Evolutionary conservation across 2,113 vertebrate genomes (phyloP), one percentile per base, ranked within the genome.

Genomic region (Malurus elegans): DNA sequence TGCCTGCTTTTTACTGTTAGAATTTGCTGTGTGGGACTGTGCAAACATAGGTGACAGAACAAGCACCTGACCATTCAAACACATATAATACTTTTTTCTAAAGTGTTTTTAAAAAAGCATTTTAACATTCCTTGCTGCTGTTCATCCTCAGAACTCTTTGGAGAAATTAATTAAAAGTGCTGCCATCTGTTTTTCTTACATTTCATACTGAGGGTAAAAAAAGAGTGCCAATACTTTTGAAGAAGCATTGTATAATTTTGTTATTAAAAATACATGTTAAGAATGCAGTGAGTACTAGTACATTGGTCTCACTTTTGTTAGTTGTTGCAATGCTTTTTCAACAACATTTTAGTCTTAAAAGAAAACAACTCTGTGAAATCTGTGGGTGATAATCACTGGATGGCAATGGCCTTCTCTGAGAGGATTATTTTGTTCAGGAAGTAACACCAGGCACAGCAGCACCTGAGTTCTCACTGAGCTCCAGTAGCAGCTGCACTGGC

Each of bases 161-260:
- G 93, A 86, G 88, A 98, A 94, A 90, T 93, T 60, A 95, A 96
- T 96, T 97, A 79, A 88, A 97, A 97, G 62, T 74, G 36, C 74
- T 95, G 57, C 95, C 91, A 93, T 97, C 85, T 97, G 91, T 95
- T 97, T 97, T 85, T 84, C 60, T 96, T 78, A 45, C 51, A 60
- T 93, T 86, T 83, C 84, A 69, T 92, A 31, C 19, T 0, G 3
- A 92, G 78, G 56, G 66, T 66, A 71, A 92, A 97, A 94, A 74
- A 95, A 88, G 66, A 69, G 4, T 76, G 65, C 25, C 82, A 51
- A 26, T 69, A 62, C 56, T 83, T 84, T 79, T 80, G 72, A 44
- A 69, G 48, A 81, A 86, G 60, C 20, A 47, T 95, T 96, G 56
- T 75, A 67, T 93, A 90, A 83, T 86, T 82, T 62, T 71, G 56